Base-by-base conservation (phyloP, 2,113 vertebrate genomes). In the Potamarius usumacintae region DNA sequence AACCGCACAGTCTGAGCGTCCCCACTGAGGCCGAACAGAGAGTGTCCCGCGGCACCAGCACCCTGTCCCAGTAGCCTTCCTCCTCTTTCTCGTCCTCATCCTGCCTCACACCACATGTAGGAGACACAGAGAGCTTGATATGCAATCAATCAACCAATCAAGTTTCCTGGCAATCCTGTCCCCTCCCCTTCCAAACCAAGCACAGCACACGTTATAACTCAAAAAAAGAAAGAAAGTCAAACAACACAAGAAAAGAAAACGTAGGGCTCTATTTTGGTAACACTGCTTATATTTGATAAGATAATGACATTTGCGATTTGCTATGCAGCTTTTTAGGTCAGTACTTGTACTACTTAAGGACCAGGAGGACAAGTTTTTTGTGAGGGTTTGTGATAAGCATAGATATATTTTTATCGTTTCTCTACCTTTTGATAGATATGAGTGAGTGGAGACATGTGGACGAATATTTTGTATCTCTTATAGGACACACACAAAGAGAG, bases 1-100 rank as follows among this genome's bases (percentile, higher is more conserved):
- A 97, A 91, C 96, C 97, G 48, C 85, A 69, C 14, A n/a, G 58
- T 18, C 60, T 86, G 15, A 27, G 76, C 12, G 77, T 88, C 72
- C 34, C 89, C 1, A 25, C 84, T 4, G 90, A 91, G 67, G 82
- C 87, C 0, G 85, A 91, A 71, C 81, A 84, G 71, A 88, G 81
- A 86, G 87, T 67, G 12, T 86, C 88, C 0, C 82, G 87, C 2
- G 80, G 84, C 67, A 87, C 84, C 71, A 82, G 77, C 77, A 60
- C 85, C 58, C 82, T 82, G 10, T 83, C 88, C 60, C 88, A 84
- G 57, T 85, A 90, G 65, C 81, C 87, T 85, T 86, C 84, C 65
- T 83, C 84, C 22, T 88, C 79, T 50, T 83, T 69, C 42, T 77
- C 50, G 52, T 55, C 25, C 14, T 79, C n/a, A 79, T 79, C 85